Percentiles rank a stretch among this genome's conserved stretches.
These are phyloP conservation scores for Zoanthus gigantus DNA, from an alignment of 92 coral and sea anemone species.

Conservation along the genomic window DNA sequence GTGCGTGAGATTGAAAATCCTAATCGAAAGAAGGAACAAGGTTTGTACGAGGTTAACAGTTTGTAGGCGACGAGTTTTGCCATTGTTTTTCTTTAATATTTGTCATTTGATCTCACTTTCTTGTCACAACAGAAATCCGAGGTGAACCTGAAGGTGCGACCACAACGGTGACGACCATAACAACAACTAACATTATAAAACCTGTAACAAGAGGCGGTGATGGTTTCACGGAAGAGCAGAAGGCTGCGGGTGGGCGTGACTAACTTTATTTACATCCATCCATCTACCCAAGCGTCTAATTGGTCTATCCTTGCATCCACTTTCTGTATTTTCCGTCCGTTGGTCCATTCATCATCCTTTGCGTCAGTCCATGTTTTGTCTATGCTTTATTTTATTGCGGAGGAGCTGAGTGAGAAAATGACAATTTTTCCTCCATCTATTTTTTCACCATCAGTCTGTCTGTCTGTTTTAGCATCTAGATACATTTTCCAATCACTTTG, in stretches of 20 bases:
- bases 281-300: neutral
- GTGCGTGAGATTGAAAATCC: constrained; percentile 39
- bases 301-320: neutral
- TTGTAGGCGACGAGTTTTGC: neutral
- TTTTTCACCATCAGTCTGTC: neutral
- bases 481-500: neutral
- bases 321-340: neutral
- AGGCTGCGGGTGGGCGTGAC: constrained; percentile 23
- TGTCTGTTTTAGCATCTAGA: neutral
- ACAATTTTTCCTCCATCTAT: neutral
- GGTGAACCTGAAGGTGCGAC: neutral
- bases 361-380: neutral
- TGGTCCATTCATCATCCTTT: neutral
- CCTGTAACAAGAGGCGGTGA: constrained; percentile 3
- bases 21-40: constrained; percentile 29
- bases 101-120: neutral
- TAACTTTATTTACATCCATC: neutral
- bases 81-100: neutral
- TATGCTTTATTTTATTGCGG: neutral
- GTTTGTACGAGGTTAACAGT: neutral
- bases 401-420: too few relatives aligned
- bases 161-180: constrained; percentile 18
- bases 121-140: constrained; percentile 1
- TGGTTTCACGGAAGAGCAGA: constrained; percentile 9
- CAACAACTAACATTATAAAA: constrained; percentile 21